Evolutionary conservation across 2,888 invertebrate genomes (phyloP), one percentile per base, ranked within the genome.

Genomic region (Belgica antarctica): DNA sequence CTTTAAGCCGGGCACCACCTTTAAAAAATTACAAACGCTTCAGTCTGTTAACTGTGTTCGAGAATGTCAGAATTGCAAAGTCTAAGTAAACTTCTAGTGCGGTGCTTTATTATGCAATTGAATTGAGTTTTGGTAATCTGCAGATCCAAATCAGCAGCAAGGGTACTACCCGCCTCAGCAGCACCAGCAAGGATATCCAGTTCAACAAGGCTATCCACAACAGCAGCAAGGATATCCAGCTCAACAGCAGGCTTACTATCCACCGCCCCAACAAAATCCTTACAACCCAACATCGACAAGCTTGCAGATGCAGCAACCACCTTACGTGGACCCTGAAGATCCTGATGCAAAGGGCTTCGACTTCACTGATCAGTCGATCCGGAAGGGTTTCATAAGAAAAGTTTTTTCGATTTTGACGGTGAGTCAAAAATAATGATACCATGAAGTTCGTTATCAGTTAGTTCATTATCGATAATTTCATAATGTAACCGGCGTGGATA

Each of bases 371-470:
- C 77, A 78, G 73, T 77, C 74, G 70, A 77, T 80, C 71, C 76
- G 80, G 34, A 78, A 76, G 72, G 80, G 78, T 41, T 80, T 80
- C 71, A 78, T 80, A 61, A 75, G 79, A 22, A 80, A 80, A 75
- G 80, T 80, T 15, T 80, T 80, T 68, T 72, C 78, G 47, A 80
- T 80, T 71, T 74, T 80, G 70, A 78, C 78, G 79, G 80, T 80
- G 71, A 75, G 75, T 74, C n/a, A n/a, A n/a, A n/a, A 24, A 52
- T 22, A 19, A 52, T n/a, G 57, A 10, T 57, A 57, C 10, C 57
- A n/a, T 52, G 24, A 52, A 7, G 24, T 52, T 52, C 7, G 4
- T 19, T 52, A 52, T 52, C 52, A 52, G 52, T 41, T 5, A 41
- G 3, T 41, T 41, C 10, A 15, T 41, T 41, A 12, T 5, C 41